Conservation (phyloP, 1,140 invertebrate species). For the Tetragonula clypearis region DNA sequence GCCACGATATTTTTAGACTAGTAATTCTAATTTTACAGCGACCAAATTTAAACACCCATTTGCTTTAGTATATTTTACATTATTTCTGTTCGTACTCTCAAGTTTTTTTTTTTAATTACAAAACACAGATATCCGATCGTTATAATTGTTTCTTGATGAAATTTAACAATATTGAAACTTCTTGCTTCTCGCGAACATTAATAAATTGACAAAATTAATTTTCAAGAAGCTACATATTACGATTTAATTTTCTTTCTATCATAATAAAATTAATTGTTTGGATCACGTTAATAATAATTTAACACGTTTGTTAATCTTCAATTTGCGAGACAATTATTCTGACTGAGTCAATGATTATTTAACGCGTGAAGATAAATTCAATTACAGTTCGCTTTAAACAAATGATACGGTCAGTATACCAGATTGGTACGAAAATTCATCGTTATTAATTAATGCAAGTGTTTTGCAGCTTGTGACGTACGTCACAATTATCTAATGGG, state of each 20-base stretch:
- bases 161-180: background rate
- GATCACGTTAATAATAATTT: background rate
- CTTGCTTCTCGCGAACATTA: background rate
- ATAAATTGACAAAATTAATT: background rate
- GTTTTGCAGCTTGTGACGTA: conserved; percentile 18
- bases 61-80: background rate
- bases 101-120: background rate
- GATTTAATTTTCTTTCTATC: background rate
- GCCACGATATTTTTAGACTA: too few species aligned
- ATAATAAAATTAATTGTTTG: too few species aligned
- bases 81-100: background rate
- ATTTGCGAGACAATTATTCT: background rate
- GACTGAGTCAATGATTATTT: background rate
- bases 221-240: background rate
- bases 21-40: background rate
- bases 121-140: background rate
- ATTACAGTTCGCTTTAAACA: too few species aligned
- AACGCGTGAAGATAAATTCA: background rate
- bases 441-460: background rate
- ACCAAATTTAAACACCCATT: background rate
- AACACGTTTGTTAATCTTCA: background rate
- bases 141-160: background rate
- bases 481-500: conserved; percentile 23
- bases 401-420: background rate
- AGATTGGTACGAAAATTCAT: conserved; percentile 1